phyloP scores from a whole-genome alignment of 2,888 invertebrate species.

The Microplitis deprimator region DNA sequence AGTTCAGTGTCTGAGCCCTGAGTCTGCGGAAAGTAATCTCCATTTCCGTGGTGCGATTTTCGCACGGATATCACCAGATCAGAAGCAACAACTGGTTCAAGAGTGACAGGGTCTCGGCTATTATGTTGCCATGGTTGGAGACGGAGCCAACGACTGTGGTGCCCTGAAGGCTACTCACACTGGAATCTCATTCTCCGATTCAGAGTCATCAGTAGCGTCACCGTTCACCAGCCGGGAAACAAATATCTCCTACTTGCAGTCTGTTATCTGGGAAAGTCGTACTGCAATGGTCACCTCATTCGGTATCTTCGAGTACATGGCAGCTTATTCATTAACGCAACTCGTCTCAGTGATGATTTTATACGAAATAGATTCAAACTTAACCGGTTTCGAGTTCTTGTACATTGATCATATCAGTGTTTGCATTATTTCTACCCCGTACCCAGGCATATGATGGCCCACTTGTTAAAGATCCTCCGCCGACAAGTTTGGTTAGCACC shows the following conservation, averaged over 20 bases:
- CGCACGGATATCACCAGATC: slow-evolving; percentile 95
- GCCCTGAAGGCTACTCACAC: slow-evolving; percentile 94
- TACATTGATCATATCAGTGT: no score
- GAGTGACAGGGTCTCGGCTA: slow-evolving; percentile 90
- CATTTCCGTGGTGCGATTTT: slow-evolving; percentile 91
- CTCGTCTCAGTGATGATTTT: slow-evolving; percentile 93
- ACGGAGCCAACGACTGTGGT: slow-evolving; percentile 98
- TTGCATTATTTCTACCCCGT: slow-evolving; percentile 90
- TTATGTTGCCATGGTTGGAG: slow-evolving; percentile 96
- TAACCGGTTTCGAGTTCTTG: no score
- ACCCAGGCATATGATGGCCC: slow-evolving; percentile 84
- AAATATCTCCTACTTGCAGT: slow-evolving; percentile 88
- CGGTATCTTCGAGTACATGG: slow-evolving; percentile 99
- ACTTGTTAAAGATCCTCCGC: slow-evolving; percentile 84
- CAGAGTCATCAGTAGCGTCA: slow-evolving; percentile 94
- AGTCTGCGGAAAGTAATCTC: slow-evolving; percentile 85
- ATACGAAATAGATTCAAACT: slow-evolving; percentile 89
- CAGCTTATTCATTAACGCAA: slow-evolving; percentile 94
- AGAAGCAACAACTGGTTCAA: slow-evolving; percentile 92
- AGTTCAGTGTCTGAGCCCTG: slow-evolving; percentile 82
- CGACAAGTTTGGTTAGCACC: slow-evolving; percentile 84
- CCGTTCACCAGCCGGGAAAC: slow-evolving; percentile 92
- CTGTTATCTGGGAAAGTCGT: slow-evolving; percentile 88
- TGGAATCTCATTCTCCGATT: slow-evolving; percentile 92
- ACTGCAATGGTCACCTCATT: slow-evolving; percentile 96